phyloP scores from a whole-genome alignment of 2,113 vertebrate species.

The Hippocampus abdominalis region DNA sequence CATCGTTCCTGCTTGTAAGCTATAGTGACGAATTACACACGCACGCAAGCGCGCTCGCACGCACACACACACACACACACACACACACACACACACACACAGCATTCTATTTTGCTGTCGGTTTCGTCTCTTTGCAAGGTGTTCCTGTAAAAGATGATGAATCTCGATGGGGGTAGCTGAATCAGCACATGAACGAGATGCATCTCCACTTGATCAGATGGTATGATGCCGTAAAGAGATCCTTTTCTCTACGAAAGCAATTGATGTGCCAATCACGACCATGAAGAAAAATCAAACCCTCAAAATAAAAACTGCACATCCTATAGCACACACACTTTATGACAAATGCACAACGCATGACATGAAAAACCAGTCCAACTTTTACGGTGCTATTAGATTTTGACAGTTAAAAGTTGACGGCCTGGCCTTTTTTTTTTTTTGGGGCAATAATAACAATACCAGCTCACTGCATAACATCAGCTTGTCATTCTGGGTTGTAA shows the following conservation, averaged over 20 bases:
- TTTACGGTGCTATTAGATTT: slow-evolving; percentile 73
- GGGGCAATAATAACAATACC: slow-evolving; percentile 40
- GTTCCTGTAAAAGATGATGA: not conserved
- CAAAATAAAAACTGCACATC: slow-evolving; percentile 21
- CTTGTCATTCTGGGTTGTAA: not conserved
- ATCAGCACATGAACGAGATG: no score
- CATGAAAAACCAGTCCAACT: slow-evolving; percentile 60
- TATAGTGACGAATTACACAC: slow-evolving; percentile 21
- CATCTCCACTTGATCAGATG: no score
- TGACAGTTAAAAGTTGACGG: slow-evolving; percentile 59
- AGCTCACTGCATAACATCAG: not conserved
- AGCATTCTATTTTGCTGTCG: slow-evolving; percentile 4
- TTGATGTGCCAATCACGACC: slow-evolving; percentile 50
- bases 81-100: not conserved
- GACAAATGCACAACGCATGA: slow-evolving; percentile 41
- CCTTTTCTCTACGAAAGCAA: slow-evolving; percentile 1
- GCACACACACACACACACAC: slow-evolving; percentile 15
- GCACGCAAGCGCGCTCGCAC: not conserved
- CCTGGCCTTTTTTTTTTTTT: slow-evolving; percentile 17
- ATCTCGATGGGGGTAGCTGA: no score
- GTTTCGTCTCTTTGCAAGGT: no score
- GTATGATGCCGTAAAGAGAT: not conserved
- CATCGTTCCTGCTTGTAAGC: slow-evolving; percentile 30
- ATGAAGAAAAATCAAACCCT: slow-evolving; percentile 34
- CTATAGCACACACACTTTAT: slow-evolving; percentile 44